These are phyloP conservation scores for Dryococelus australis DNA, from an alignment of 2,888 invertebrate genomes.

Conservation along the genomic window DNA sequence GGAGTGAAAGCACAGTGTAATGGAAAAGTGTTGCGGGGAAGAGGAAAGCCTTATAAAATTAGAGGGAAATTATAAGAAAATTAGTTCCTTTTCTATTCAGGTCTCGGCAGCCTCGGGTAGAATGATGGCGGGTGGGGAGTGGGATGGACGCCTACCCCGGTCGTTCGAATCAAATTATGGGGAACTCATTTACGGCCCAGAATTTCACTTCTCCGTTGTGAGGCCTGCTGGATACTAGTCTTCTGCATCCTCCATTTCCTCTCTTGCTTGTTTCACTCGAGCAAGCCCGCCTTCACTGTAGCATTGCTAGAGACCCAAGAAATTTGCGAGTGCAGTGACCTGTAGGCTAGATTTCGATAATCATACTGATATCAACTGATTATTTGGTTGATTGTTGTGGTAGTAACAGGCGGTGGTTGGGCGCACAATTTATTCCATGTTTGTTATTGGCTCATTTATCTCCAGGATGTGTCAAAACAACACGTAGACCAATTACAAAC, in stretches of 20 bases:
- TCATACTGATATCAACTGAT: no score
- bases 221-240: neutral
- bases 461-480: no score
- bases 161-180: constrained; percentile 40
- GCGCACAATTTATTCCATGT: no score
- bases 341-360: no score
- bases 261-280: neutral
- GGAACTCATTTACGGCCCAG: constrained; percentile 34
- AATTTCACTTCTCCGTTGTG: constrained; percentile 30
- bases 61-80: constrained; percentile 42
- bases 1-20: constrained; percentile 29
- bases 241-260: constrained; percentile 5
- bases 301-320: no score
- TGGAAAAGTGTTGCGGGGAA: constrained; percentile 31
- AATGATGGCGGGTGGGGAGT: neutral
- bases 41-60: constrained; percentile 41
- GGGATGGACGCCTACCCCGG: constrained; percentile 30
- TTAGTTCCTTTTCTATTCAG: constrained; percentile 39
- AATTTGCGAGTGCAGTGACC: no score
- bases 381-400: no score
- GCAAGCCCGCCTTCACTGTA: neutral
- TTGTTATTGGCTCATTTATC: no score
- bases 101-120: neutral
- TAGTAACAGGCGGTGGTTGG: no score
- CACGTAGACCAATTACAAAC: no score